Conservation (phyloP, 1,140 invertebrate species). For the Drosophila micromelanica region DNA sequence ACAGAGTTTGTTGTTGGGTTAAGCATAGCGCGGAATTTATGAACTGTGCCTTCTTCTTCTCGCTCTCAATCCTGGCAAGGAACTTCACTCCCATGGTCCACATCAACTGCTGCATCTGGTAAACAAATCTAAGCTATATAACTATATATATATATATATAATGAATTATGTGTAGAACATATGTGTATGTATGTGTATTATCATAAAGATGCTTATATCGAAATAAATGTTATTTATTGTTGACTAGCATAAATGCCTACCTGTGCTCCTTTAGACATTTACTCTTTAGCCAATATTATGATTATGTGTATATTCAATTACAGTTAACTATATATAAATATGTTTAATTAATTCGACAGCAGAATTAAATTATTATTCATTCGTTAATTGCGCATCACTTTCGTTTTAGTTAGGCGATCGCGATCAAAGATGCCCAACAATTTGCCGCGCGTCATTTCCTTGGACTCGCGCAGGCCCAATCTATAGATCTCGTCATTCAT, state of each 20-base stretch:
- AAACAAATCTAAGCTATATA: neutral
- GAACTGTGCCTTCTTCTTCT: slow-evolving; percentile 59
- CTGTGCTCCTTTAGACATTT: neutral
- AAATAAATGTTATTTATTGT: slow-evolving; percentile 70
- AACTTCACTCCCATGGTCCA: neutral
- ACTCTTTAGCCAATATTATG: neutral
- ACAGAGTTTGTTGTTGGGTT: slow-evolving; percentile 19
- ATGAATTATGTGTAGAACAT: neutral
- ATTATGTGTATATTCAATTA: neutral
- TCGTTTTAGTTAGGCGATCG: slow-evolving; percentile 9
- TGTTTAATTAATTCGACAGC: neutral
- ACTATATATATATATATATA: slow-evolving; percentile 5
- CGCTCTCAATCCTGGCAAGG: neutral
- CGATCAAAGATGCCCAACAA: slow-evolving; percentile 93
- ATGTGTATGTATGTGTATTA: slow-evolving; percentile 5
- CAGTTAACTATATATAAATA: neutral
- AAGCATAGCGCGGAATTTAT: slow-evolving; percentile 34
- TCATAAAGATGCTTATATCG: slow-evolving; percentile 51
- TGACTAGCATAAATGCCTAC: slow-evolving; percentile 38
- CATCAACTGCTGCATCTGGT: slow-evolving; percentile 12
- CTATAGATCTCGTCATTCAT: slow-evolving; percentile 97
- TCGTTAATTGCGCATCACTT: slow-evolving; percentile 4
- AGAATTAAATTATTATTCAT: neutral
- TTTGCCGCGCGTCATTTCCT: slow-evolving; percentile 98
- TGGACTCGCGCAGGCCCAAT: slow-evolving; percentile 95